Evolutionary conservation across 2,797 vertebrate species (phyloP).

Genomic region (Synanceia verrucosa): DNA sequence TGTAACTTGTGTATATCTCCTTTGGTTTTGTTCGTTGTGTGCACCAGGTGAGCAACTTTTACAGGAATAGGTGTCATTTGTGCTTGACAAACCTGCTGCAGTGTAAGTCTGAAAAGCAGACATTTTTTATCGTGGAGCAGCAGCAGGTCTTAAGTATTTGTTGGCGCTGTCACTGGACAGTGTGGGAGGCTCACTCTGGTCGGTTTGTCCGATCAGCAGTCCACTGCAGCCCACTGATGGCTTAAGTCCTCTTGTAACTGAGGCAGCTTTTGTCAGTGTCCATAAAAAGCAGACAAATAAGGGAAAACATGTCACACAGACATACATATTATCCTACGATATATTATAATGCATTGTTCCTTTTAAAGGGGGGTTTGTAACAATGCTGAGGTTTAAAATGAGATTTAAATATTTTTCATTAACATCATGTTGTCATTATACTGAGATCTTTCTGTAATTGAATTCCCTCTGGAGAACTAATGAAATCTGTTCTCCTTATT

Average conservation of each 20-base stretch:
- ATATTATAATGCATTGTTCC: neutral
- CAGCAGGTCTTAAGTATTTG: constrained; percentile 53
- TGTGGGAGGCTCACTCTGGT: constrained; percentile 27
- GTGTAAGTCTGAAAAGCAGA: neutral
- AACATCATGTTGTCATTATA: neutral
- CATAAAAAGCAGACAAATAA: neutral
- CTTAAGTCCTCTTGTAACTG: neutral
- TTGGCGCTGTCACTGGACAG: constrained; percentile 33
- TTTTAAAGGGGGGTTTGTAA: neutral
- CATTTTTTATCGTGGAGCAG: constrained; percentile 11
- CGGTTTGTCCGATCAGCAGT: constrained; percentile 22
- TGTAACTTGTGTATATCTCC: neutral
- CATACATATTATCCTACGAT: neutral
- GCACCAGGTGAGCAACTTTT: neutral
- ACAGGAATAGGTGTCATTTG: too few species aligned
- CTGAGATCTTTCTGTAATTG: neutral
- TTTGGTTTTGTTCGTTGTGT: neutral
- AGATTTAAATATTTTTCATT: neutral
- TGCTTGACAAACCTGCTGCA: constrained; percentile 13
- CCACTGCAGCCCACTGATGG: constrained; percentile 15
- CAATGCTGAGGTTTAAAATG: neutral
- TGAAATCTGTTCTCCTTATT: neutral
- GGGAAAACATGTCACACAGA: neutral
- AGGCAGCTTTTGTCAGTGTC: constrained; percentile 1
- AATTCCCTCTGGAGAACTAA: constrained; percentile 1